Conservation (phyloP, 2,797 vertebrate genomes). For the Etheostoma perlongum region DNA sequence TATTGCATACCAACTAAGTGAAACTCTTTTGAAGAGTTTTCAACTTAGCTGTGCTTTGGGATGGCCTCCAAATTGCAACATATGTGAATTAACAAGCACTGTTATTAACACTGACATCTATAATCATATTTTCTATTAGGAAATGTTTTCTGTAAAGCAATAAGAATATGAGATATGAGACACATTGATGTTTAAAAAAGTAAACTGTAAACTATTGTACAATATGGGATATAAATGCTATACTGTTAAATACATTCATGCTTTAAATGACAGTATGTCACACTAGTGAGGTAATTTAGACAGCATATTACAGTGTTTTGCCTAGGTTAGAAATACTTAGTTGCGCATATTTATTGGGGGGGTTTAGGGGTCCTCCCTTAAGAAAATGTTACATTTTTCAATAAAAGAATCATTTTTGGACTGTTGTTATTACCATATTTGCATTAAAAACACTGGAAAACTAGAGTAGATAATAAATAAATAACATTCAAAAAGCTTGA, state of each 20-base stretch:
- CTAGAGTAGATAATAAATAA: too few relatives aligned
- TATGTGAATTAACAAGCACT: constrained; percentile 21
- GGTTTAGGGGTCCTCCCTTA: too few relatives aligned
- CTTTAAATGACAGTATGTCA: background rate
- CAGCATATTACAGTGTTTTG: too few relatives aligned
- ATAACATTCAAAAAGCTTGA: too few relatives aligned
- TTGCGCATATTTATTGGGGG: too few relatives aligned
- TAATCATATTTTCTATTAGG: background rate
- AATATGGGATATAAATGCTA: background rate
- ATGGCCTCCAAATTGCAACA: constrained; percentile 18
- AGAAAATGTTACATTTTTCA: too few relatives aligned
- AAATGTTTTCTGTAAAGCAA: background rate
- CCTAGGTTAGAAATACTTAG: too few relatives aligned
- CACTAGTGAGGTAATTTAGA: background rate
- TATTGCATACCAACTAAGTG: constrained; percentile 26
- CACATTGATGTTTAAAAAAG: constrained; percentile 4
- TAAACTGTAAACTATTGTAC: background rate
- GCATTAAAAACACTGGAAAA: too few relatives aligned
- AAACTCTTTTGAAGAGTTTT: constrained; percentile 26
- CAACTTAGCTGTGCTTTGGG: constrained; percentile 32
- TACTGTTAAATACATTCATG: constrained; percentile 9
- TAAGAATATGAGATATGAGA: background rate
- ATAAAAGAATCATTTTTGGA: too few relatives aligned
- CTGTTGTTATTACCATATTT: too few relatives aligned
- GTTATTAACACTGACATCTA: constrained; percentile 6